Percentiles rank a stretch among this genome's conserved stretches.
These are phyloP conservation scores for Masnerella sp. DNA, from an alignment of 2,888 invertebrate genomes.

Conservation along the genomic window DNA sequence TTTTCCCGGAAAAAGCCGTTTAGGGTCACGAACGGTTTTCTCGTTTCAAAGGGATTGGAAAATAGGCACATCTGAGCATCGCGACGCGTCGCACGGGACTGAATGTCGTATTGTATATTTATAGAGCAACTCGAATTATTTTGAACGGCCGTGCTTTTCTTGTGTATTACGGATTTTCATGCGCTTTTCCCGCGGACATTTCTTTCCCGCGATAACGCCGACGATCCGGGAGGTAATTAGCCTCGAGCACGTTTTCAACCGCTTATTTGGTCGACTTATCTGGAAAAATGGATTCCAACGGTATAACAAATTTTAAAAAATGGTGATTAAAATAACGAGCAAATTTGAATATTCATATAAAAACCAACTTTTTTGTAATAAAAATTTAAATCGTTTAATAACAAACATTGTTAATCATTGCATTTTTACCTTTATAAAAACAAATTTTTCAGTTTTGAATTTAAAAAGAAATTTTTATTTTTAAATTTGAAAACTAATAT, in stretches of 20 bases:
- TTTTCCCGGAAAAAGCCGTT: constrained; percentile 11
- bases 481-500: too few species aligned
- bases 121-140: constrained; percentile 72
- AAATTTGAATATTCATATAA: too few species aligned
- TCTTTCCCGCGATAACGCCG: constrained; percentile 17
- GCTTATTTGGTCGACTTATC: too few species aligned
- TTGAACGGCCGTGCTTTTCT: constrained; percentile 62
- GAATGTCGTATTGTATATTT: constrained; percentile 78
- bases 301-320: too few species aligned
- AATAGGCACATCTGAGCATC: constrained; percentile 73
- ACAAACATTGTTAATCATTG: too few species aligned
- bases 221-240: constrained; percentile 9
- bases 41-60: constrained; percentile 60
- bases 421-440: too few species aligned
- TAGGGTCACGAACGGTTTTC: constrained; percentile 15
- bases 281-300: too few species aligned
- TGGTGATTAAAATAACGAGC: too few species aligned
- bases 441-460: too few species aligned
- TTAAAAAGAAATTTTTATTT: too few species aligned
- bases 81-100: constrained; percentile 75
- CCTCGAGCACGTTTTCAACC: neutral
- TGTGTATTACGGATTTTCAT: constrained; percentile 49
- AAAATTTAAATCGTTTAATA: too few species aligned
- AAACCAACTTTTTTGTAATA: too few species aligned
- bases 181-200: constrained; percentile 41